Evolutionary conservation across 2,797 vertebrate species (phyloP), one percentile per base, ranked within the genome.

Genomic region (Acipenser oxyrinchus): DNA sequence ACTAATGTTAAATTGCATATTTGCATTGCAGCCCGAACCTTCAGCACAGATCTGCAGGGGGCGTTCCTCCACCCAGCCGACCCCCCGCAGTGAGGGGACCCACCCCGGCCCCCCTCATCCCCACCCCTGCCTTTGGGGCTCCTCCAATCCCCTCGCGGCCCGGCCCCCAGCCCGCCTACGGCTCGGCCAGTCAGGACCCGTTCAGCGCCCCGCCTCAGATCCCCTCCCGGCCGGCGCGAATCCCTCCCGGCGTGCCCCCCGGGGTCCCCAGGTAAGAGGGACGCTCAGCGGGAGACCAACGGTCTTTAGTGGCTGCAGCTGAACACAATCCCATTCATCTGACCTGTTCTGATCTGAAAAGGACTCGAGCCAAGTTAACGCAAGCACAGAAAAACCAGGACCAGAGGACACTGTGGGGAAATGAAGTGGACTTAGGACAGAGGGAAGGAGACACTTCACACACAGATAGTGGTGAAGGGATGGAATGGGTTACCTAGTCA

Each of bases 91-190:
- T 93, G 9, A 79, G 95, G 69, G 95, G 95, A 1, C 82, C 92
- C 0, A 93, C 92, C 1, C 94, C 94, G 0, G 94, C 93, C 0
- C 93, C 95, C 6, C 50, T 93, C 62, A 90, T 92, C 70, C 91
- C 93, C 3, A 65, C 88, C 9, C 90, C 90, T 0, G 83, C 82
- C 0, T 92, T 92, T 10, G 79, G 84, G 0, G 89, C 71, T 0
- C 94, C 75, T 80, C 95, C 94, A 1, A 93, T 95, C 80, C 94
- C 94, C 0, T 92, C 90, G 12, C 92, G 94, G 13, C 95, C 95
- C 0, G 90, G 87, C 60, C 81, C 92, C 60, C 80, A 81, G 50
- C 89, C 79, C 0, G 72, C 88, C 70, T 94, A 88, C 64, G 75
- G 84, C 77, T 73, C 76, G 70, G 86, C 76, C 75, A 73, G 69